Conservation (phyloP, 2,113 vertebrate species). For the Stercorarius parasiticus region DNA sequence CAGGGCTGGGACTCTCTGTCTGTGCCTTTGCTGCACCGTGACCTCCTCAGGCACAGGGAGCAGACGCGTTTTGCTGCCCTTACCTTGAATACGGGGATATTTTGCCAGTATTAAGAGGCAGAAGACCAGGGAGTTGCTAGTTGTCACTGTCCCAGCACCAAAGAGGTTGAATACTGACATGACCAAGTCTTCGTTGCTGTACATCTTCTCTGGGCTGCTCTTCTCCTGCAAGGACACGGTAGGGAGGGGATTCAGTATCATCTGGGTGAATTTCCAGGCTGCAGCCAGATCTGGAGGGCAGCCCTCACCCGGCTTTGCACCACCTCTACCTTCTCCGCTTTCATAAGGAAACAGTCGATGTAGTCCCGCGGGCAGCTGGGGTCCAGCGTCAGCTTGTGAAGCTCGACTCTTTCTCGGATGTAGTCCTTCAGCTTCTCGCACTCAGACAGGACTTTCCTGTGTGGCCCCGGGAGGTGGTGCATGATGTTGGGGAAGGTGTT, state of each 20-base stretch:
- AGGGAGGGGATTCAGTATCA: neutral
- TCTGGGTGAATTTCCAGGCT: neutral
- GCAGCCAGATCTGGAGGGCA: neutral
- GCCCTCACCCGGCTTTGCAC: accelerated
- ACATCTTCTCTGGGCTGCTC: neutral
- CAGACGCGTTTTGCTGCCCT: neutral
- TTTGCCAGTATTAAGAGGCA: conserved; percentile 73
- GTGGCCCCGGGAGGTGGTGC: conserved; percentile 48
- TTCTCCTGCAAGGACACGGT: neutral
- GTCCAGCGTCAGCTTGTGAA: conserved; percentile 55
- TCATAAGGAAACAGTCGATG: conserved; percentile 67
- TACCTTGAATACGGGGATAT: conserved; percentile 78
- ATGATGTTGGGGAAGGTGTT: conserved; percentile 61
- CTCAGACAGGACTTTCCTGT: conserved; percentile 19
- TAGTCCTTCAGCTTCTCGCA: conserved; percentile 46
- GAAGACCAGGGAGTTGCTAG: conserved; percentile 64
- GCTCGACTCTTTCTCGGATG: conserved; percentile 14
- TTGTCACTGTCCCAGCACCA: conserved; percentile 70
- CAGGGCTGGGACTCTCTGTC: neutral
- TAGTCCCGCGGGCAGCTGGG: conserved; percentile 60
- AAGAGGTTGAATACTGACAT: conserved; percentile 60
- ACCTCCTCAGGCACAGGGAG: neutral
- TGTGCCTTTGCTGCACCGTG: accelerated
- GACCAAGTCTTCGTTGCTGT: conserved; percentile 49
- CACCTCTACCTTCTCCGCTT: conserved; percentile 53